Conservation (phyloP, 2,113 vertebrate species). For the Beaufortia kweichowensis region DNA sequence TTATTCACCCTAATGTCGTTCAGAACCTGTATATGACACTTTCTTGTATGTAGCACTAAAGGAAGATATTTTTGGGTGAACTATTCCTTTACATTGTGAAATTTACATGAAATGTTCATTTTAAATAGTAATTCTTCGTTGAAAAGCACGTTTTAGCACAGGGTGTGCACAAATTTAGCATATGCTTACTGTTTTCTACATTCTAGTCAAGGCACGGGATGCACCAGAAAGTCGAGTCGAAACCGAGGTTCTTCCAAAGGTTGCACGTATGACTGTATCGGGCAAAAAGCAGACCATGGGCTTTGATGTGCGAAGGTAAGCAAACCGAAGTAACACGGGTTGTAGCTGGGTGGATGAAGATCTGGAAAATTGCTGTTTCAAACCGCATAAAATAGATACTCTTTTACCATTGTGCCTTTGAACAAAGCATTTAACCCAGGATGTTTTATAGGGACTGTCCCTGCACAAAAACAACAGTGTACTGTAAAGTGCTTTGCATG, state of each 20-base stretch:
- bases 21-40: too few relatives aligned
- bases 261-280: constrained; percentile 95
- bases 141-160: neutral
- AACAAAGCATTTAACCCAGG: neutral
- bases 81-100: too few relatives aligned
- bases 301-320: constrained; percentile 94
- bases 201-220: constrained; percentile 84
- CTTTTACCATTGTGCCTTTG: neutral
- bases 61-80: too few relatives aligned
- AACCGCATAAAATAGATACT: neutral
- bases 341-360: neutral
- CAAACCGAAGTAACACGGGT: neutral
- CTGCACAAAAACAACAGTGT: neutral
- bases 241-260: constrained; percentile 90
- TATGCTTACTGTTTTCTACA: constrained; percentile 46
- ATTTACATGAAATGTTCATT: too few relatives aligned
- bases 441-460: neutral
- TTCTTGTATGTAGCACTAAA: too few relatives aligned
- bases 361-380: neutral
- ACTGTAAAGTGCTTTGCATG: neutral
- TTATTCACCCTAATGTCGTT: too few relatives aligned
- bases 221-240: constrained; percentile 77
- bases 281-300: constrained; percentile 98
- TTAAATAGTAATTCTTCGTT: too few relatives aligned
- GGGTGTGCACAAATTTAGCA: neutral